Conservation (phyloP, 2,113 vertebrate genomes). For the Clarias magur region DNA sequence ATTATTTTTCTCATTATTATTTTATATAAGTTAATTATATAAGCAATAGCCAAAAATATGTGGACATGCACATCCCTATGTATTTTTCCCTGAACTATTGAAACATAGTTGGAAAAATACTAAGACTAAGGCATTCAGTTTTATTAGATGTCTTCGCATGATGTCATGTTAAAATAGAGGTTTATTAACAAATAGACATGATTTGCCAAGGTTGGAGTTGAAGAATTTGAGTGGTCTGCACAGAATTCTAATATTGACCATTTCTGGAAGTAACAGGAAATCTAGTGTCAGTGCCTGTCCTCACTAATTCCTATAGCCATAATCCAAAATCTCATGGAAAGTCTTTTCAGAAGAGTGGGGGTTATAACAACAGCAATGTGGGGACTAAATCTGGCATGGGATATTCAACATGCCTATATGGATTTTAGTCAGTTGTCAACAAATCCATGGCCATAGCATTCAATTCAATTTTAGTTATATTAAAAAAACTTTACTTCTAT, state of each 20-base stretch:
- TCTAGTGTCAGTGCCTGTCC: not conserved
- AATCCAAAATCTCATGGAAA: too few relatives aligned
- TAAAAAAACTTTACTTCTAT: too few relatives aligned
- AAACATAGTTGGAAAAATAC: not conserved
- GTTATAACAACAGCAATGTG: too few relatives aligned
- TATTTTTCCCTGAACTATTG: not conserved
- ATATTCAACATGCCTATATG: not conserved
- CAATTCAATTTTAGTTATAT: too few relatives aligned
- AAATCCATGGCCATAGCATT: not conserved
- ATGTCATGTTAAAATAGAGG: too few relatives aligned
- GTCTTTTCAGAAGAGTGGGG: too few relatives aligned
- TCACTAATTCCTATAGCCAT: too few relatives aligned
- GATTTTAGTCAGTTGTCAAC: not conserved
- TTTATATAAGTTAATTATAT: not conserved
- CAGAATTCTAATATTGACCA: not conserved
- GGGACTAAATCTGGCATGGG: too few relatives aligned
- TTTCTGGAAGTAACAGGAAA: not conserved
- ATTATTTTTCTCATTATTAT: not conserved
- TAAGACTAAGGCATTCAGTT: too few relatives aligned
- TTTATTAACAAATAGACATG: not conserved
- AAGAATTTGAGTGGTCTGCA: not conserved
- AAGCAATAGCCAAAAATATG: not conserved
- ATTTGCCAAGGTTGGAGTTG: not conserved
- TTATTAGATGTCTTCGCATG: too few relatives aligned
- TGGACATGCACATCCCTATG: not conserved